These are phyloP conservation scores for Fregetta grallaria DNA, from an alignment of 2,113 vertebrate species.

Conservation along the genomic window DNA sequence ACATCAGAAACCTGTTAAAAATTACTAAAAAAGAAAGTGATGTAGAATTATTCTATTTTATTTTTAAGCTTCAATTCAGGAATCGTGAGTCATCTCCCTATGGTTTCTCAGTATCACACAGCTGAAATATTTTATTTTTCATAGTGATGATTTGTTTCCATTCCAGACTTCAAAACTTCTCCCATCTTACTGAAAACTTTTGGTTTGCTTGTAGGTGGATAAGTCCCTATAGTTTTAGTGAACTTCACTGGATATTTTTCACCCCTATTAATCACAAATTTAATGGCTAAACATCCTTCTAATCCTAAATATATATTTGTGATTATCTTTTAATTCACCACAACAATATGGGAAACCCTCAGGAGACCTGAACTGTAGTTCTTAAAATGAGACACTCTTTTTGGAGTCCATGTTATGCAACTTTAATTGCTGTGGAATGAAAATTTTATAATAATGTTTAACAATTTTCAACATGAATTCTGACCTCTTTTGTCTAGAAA, in stretches of 20 bases:
- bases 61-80: neutral
- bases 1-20: neutral
- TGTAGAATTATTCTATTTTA: neutral
- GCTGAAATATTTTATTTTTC: conserved; percentile 58
- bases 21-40: neutral
- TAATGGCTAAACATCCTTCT: conserved; percentile 11
- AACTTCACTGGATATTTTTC: neutral
- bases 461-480: neutral
- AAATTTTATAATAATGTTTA: neutral
- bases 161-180: conserved; percentile 52
- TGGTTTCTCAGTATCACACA: conserved; percentile 13
- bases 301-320: neutral
- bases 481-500: neutral
- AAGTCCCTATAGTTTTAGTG: neutral
- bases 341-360: neutral
- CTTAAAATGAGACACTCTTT: neutral
- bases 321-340: neutral
- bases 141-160: conserved; percentile 45
- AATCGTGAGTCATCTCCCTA: neutral
- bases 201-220: conserved; percentile 46
- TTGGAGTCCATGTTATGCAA: neutral
- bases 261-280: neutral
- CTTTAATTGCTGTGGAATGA: neutral
- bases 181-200: conserved; percentile 48
- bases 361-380: neutral